These are phyloP conservation scores for Bubo bubo DNA, from an alignment of 2,113 vertebrate genomes.

Conservation along the genomic window DNA sequence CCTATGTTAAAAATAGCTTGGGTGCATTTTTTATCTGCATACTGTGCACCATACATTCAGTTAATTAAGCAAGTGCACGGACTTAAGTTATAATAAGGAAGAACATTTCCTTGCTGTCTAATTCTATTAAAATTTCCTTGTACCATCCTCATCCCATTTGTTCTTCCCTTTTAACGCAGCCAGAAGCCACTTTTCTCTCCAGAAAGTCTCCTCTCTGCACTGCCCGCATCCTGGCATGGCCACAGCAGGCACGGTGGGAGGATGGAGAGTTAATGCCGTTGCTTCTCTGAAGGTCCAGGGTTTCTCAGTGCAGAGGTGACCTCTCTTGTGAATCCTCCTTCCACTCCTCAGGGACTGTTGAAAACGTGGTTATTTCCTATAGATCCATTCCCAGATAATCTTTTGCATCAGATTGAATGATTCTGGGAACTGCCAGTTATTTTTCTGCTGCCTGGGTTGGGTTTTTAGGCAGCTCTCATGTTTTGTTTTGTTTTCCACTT, in stretches of 20 bases:
- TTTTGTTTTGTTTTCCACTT: not conserved
- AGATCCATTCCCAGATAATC: not conserved
- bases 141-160: not conserved
- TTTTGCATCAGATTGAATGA: not conserved
- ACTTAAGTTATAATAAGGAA: constrained; percentile 2
- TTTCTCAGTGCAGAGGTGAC: not conserved
- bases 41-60: not conserved
- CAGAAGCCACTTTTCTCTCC: not conserved
- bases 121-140: not conserved
- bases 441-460: not conserved
- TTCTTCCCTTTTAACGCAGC: not conserved
- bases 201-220: not conserved
- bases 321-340: not conserved
- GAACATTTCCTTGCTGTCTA: not conserved
- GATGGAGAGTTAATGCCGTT: not conserved
- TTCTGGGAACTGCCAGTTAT: not conserved
- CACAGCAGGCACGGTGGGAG: fast-evolving
- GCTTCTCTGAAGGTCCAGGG: not conserved
- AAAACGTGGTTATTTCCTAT: fast-evolving
- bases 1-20: constrained; percentile 34
- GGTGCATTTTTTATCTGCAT: constrained; percentile 15
- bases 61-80: constrained; percentile 12
- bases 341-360: not conserved
- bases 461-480: not conserved
- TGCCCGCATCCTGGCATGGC: not conserved